phyloP scores from a whole-genome alignment of 2,113 vertebrate species.

The Corydoras maculifer region DNA sequence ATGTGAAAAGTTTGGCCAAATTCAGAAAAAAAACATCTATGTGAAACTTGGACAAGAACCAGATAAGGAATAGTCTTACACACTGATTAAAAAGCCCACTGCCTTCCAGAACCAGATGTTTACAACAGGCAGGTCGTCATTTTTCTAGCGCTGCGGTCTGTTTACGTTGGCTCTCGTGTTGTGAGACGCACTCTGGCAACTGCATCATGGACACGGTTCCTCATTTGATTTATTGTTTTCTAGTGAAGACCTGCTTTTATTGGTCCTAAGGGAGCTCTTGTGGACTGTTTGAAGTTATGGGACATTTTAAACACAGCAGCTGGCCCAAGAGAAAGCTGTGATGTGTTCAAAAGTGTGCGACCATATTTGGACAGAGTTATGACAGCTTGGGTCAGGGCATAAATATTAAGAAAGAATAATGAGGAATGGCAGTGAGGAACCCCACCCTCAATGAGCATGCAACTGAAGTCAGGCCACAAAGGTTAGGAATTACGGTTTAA shows the following conservation, averaged over 20 bases:
- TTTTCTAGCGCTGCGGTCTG: conserved; percentile 5
- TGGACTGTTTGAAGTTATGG: neutral
- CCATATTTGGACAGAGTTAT: conserved; percentile 57
- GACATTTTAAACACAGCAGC: conserved; percentile 31
- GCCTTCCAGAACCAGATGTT: conserved; percentile 33
- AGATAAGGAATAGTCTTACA: conserved; percentile 25
- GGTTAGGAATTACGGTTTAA: too few relatives aligned
- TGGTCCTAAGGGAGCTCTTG: neutral
- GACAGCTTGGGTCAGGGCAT: conserved; percentile 36
- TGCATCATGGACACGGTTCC: neutral
- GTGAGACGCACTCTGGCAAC: neutral
- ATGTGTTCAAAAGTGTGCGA: conserved; percentile 13
- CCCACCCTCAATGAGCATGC: conserved; percentile 15
- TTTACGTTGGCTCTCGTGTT: conserved; percentile 14
- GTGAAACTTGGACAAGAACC: neutral
- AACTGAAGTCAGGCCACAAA: neutral
- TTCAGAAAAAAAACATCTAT: neutral
- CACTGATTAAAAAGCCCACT: neutral
- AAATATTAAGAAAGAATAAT: conserved; percentile 54
- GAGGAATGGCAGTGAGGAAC: conserved; percentile 27
- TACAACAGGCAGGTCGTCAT: conserved; percentile 1
- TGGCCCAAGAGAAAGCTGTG: conserved; percentile 22
- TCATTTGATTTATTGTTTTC: conserved; percentile 25
- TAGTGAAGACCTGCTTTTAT: conserved; percentile 22
- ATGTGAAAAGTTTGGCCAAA: conserved; percentile 11